Evolutionary conservation across 2,888 invertebrate species (phyloP).

Genomic region (Pomacea canaliculata): DNA sequence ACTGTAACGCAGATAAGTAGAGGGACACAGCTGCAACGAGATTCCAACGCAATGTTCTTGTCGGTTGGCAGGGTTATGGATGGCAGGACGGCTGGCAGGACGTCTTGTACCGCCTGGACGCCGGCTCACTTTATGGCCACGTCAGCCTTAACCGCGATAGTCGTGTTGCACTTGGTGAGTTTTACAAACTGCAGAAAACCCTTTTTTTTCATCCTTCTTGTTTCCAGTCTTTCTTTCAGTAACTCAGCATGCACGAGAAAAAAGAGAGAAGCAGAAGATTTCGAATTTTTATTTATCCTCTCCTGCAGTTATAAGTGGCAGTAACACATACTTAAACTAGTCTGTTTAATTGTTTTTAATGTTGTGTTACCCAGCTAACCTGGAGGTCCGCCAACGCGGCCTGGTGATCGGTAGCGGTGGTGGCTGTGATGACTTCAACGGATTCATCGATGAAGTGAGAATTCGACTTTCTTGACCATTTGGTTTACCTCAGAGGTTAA

Average conservation of each 20-base stretch:
- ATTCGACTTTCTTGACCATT: too few relatives aligned
- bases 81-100: constrained; percentile 15
- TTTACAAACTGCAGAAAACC: not conserved
- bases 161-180: constrained; percentile 19
- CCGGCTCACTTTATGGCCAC: constrained; percentile 14
- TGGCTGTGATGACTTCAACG: constrained; percentile 30
- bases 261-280: too few relatives aligned
- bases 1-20: too few relatives aligned
- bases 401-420: constrained; percentile 34
- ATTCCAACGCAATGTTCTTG: too few relatives aligned
- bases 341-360: not conserved
- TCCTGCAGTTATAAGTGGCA: not conserved
- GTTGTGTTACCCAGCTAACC: constrained; percentile 13
- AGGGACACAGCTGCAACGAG: too few relatives aligned
- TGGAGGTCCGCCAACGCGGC: constrained; percentile 29
- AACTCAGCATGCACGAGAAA: too few relatives aligned
- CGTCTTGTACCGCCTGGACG: constrained; percentile 21
- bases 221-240: too few relatives aligned
- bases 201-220: too few relatives aligned
- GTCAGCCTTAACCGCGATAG: not conserved
- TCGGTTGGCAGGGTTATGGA: too few relatives aligned
- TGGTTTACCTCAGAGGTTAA: too few relatives aligned
- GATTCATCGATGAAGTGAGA: constrained; percentile 31
- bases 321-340: not conserved
- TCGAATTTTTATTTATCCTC: too few relatives aligned